Percentiles rank a stretch among this genome's conserved stretches.
Evolutionary conservation across 1,140 invertebrate genomes (phyloP).

Genomic region (Bombyx mandarina): DNA sequence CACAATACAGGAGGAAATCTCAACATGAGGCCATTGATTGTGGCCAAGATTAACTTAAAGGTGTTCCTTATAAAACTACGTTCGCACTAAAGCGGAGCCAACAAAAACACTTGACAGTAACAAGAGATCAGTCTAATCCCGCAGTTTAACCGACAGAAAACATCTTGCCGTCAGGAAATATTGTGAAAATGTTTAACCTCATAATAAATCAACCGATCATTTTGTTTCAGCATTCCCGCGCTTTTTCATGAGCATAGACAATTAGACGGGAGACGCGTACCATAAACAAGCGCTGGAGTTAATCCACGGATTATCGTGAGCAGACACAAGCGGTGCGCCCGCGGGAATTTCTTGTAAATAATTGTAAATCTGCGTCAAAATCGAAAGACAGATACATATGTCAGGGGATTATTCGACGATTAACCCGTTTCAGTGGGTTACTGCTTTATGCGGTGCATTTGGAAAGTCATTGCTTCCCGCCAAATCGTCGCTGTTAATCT

Average conservation of each 20-base stretch:
- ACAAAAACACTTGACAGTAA: constrained; percentile 44
- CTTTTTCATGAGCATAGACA: constrained; percentile 49
- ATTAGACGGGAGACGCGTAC: constrained; percentile 39
- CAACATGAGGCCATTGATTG: no score
- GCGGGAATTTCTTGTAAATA: constrained; percentile 54
- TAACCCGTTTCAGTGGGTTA: constrained; percentile 44
- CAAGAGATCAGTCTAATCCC: constrained; percentile 37
- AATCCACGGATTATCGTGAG: constrained; percentile 54
- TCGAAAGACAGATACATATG: constrained; percentile 63
- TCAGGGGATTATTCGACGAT: constrained; percentile 49
- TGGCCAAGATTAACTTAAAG: no score
- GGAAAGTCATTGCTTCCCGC: constrained; percentile 40
- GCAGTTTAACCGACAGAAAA: constrained; percentile 55
- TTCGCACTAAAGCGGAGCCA: constrained; percentile 26
- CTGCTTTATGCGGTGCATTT: constrained; percentile 45
- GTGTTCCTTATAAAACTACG: no score
- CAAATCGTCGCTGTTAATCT: constrained; percentile 43
- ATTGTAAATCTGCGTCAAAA: constrained; percentile 69
- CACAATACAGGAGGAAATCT: no score
- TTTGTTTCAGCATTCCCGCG: constrained; percentile 37
- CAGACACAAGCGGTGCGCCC: constrained; percentile 37
- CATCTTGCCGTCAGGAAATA: constrained; percentile 58
- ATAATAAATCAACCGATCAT: constrained; percentile 48
- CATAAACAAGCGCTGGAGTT: constrained; percentile 50
- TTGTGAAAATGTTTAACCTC: constrained; percentile 46